Evolutionary conservation across 2,888 invertebrate species (phyloP), one percentile per base, ranked within the genome.

Genomic region (Electrophaes corylata): DNA sequence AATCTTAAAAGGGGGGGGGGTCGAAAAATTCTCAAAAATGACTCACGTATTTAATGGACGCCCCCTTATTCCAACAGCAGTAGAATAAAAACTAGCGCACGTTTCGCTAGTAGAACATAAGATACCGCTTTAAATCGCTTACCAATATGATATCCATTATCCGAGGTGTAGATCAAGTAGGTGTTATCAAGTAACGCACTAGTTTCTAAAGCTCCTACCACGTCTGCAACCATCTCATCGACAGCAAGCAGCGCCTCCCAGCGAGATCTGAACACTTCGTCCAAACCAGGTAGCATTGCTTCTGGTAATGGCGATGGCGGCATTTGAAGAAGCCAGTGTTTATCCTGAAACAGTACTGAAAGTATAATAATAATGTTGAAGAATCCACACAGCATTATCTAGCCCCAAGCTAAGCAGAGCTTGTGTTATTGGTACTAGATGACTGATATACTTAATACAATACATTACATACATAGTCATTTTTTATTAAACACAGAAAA

Each of bases 71-170:
- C n/a, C n/a, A n/a, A n/a, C n/a, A n/a, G n/a, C n/a, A n/a, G n/a
- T n/a, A n/a, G n/a, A n/a, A n/a, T n/a, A n/a, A n/a, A n/a, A n/a
- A n/a, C n/a, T n/a, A n/a, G n/a, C n/a, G n/a, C n/a, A n/a, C n/a
- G n/a, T n/a, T n/a, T n/a, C n/a, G n/a, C n/a, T n/a, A n/a, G n/a
- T n/a, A n/a, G n/a, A n/a, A n/a, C n/a, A n/a, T n/a, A n/a, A n/a
- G n/a, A n/a, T n/a, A n/a, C n/a, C n/a, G n/a, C n/a, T n/a, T n/a
- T n/a, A n/a, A n/a, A n/a, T n/a, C n/a, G 26, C 84, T 83, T 79
- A 96, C 96, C 97, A 68, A 98, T 91, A 86, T 98, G 98, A 83
- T 95, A 98, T 18, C 98, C 98, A 85, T 98, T 97, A 78, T 98
- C 98, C 0, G 98, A 98, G 0, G 97, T 96, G 72, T 94, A 97